Percentiles rank a stretch among this genome's conserved stretches.
Conservation (phyloP, 1,140 invertebrate species). For the Geopemphigus sp. region DNA sequence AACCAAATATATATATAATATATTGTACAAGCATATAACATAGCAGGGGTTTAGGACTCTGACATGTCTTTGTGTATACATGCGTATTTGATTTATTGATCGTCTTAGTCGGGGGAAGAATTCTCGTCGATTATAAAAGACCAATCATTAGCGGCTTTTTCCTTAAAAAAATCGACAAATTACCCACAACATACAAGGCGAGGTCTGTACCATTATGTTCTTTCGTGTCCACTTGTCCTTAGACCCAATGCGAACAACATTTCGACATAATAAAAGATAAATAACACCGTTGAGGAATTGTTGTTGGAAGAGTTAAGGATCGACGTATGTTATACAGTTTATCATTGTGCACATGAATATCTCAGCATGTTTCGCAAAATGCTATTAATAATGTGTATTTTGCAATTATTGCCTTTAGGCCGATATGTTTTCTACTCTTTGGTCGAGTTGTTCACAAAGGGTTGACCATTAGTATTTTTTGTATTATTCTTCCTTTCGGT, state of each 20-base stretch:
- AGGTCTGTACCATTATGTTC: constrained; percentile 24
- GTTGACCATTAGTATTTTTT: constrained; percentile 34
- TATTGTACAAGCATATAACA: background rate
- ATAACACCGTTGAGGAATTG: background rate
- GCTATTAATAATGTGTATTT: constrained; percentile 33
- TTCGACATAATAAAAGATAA: constrained; percentile 36
- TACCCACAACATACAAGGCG: constrained; percentile 32
- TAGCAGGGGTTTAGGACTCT: constrained; percentile 23
- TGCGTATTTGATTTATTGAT: constrained; percentile 39
- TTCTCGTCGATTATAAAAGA: constrained; percentile 36
- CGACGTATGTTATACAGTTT: background rate
- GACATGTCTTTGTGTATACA: constrained; percentile 24
- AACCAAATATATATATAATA: background rate
- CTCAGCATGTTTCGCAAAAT: constrained; percentile 37
- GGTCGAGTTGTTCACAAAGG: constrained; percentile 30
- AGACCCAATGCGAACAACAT: constrained; percentile 22
- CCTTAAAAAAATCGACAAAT: constrained; percentile 45
- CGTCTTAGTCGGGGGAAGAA: constrained; percentile 26
- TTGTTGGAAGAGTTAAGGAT: constrained; percentile 35
- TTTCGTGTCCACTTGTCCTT: constrained; percentile 44
- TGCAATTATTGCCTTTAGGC: constrained; percentile 1
- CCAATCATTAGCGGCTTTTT: constrained; percentile 45
- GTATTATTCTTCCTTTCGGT: background rate
- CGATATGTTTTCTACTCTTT: constrained; percentile 15
- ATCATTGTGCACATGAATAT: constrained; percentile 33